Evolutionary conservation across 2,888 invertebrate species (phyloP).

Genomic region (Halictus quadricinctus): DNA sequence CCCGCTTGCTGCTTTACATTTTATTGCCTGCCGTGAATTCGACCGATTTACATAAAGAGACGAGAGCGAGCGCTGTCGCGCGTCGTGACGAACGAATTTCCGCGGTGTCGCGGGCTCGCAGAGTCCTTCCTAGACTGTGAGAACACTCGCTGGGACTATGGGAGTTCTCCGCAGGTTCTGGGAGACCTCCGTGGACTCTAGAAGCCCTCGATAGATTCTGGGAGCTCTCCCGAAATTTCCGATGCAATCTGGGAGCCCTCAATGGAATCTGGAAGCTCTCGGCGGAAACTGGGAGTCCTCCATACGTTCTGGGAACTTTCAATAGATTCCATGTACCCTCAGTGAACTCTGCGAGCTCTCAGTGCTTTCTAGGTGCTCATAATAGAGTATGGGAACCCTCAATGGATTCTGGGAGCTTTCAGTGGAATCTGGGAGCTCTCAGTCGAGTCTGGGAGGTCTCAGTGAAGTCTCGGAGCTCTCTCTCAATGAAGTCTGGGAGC

Average conservation of each 20-base stretch:
- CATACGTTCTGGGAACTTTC: neutral
- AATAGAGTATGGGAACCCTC: neutral
- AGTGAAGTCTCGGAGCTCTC: no score
- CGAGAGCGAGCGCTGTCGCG: slow-evolving; percentile 46
- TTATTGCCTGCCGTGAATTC: slow-evolving; percentile 77
- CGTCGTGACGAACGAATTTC: slow-evolving; percentile 2
- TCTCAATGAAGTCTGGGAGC: no score
- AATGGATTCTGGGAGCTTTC: neutral
- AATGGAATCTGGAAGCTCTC: neutral
- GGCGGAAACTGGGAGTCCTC: neutral
- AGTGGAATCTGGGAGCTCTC: neutral
- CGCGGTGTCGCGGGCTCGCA: neutral
- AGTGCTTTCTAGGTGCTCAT: neutral
- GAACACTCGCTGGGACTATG: neutral
- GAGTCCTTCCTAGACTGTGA: neutral
- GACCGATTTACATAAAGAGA: slow-evolving; percentile 74
- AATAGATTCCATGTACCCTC: neutral
- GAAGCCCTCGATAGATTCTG: neutral
- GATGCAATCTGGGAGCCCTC: neutral
- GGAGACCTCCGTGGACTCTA: neutral
- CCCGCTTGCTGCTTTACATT: slow-evolving; percentile 75
- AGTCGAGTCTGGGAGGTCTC: no score
- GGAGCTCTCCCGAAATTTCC: neutral
- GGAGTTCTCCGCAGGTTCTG: neutral
- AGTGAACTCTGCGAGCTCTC: neutral